Evolutionary conservation across 2,113 vertebrate species (phyloP), one percentile per base, ranked within the genome.

Genomic region (Lophius piscatorius): DNA sequence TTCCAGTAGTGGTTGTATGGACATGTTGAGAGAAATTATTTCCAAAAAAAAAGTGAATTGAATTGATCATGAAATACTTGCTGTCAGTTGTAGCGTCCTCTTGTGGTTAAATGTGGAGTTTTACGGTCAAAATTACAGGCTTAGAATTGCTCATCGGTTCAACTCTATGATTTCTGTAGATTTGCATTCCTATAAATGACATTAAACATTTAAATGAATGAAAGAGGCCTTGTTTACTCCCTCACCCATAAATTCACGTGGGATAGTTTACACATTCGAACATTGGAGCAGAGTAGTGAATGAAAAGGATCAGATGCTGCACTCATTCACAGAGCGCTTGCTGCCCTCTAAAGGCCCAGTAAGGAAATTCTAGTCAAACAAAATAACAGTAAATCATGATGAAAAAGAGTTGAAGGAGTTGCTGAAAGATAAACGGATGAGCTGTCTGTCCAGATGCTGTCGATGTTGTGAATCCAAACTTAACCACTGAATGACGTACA

Each of bases 341-440:
- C 79, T 48, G 69, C 75, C 78, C 63, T 36, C 78, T 60, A 29
- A 64, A 2, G 80, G 75, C 2, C 8, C 10, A 51, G 4, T 1
- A 0, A 45, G n/a, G 44, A 21, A 8, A 58, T 18, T 24, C 74
- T 55, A 23, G 24, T 8, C 7, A 33, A 29, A 10, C 23, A 17
- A 21, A 11, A 44, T 12, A 13, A 20, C 8, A 9, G 4, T 17
- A 31, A 9, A n/a, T 24, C 0, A 14, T 24, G 8, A 4, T 11
- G 20, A n/a, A n/a, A 12, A 5, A 55, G 8, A 45, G 13, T 1
- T 5, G 18, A 41, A 36, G 31, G 20, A 47, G 29, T 7, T 20
- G 17, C 4, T 56, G 29, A 18, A 16, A 21, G 7, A 50, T 0
- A 13, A 0, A 11, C 12, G 9, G 21, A 10, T 13, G 1, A 9